These are phyloP conservation scores for Dendropsophus ebraccatus DNA, from an alignment of 2,113 vertebrate genomes.

Conservation along the genomic window DNA sequence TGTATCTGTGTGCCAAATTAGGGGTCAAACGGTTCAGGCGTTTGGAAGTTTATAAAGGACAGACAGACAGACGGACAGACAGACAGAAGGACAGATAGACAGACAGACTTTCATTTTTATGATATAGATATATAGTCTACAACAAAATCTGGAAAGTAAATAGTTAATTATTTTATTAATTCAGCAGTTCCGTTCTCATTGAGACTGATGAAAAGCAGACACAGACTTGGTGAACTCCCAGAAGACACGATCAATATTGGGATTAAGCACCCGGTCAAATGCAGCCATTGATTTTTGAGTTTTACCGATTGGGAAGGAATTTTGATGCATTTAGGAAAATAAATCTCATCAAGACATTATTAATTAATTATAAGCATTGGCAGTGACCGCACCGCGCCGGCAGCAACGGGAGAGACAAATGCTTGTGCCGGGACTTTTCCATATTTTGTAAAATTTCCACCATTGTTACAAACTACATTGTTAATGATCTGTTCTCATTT, in stretches of 20 bases:
- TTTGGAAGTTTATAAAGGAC: no score
- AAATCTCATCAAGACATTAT: conserved; percentile 56
- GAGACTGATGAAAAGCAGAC: conserved; percentile 50
- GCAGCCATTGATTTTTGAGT: conserved; percentile 53
- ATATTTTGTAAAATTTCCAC: not conserved
- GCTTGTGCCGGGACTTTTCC: not conserved
- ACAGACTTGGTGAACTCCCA: conserved; percentile 55
- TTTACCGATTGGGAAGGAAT: conserved; percentile 57
- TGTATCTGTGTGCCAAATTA: no score
- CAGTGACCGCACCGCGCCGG: not conserved
- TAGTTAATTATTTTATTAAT: conserved; percentile 53
- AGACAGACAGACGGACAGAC: no score
- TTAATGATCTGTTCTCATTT: not conserved
- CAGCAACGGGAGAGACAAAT: conserved; percentile 3
- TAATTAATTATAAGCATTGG: conserved; percentile 53
- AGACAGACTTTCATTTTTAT: no score
- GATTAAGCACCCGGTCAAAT: conserved; percentile 58
- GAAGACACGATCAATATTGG: conserved; percentile 58
- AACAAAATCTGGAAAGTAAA: not conserved
- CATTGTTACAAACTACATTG: not conserved
- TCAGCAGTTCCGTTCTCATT: conserved; percentile 32
- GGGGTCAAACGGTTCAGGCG: no score
- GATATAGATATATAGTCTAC: not conserved
- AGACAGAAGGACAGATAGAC: no score
- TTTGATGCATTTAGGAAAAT: conserved; percentile 58